Percentiles rank a stretch among this genome's conserved stretches.
Evolutionary conservation across 2,797 vertebrate species (phyloP).

Genomic region (Mormyrus proboscirostris): DNA sequence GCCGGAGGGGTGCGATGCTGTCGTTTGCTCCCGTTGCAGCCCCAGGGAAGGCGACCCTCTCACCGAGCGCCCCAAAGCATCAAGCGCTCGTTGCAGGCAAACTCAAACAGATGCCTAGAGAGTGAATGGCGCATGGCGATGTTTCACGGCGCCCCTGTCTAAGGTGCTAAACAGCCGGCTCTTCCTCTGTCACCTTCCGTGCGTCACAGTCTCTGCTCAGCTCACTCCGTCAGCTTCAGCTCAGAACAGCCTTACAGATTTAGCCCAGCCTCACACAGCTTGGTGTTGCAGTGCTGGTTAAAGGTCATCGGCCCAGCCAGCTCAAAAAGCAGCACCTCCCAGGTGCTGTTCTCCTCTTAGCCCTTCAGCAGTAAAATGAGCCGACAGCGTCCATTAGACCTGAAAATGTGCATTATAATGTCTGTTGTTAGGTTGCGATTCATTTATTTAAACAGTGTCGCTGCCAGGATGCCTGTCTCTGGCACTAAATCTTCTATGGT

Average conservation of each 20-base stretch:
- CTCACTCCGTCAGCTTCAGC: background rate
- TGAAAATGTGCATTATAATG: background rate
- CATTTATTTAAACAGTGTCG: background rate
- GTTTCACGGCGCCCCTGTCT: background rate
- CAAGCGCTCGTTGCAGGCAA: background rate
- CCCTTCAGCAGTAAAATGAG: background rate
- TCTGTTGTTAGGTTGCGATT: background rate
- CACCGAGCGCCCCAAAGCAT: background rate
- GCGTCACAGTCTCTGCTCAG: background rate
- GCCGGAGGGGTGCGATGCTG: constrained; percentile 26
- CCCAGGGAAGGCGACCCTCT: background rate
- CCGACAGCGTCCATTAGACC: background rate
- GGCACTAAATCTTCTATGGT: background rate
- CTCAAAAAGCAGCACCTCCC: background rate
- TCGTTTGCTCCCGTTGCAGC: background rate
- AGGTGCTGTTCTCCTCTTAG: background rate
- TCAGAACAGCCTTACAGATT: background rate
- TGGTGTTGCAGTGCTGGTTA: background rate
- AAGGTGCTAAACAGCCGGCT: background rate
- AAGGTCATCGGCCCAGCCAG: background rate
- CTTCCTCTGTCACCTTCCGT: background rate
- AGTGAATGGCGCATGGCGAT: background rate
- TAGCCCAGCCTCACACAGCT: background rate
- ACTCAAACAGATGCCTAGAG: background rate
- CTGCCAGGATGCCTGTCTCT: background rate